phyloP scores from a whole-genome alignment of 2,888 invertebrate genomes.

The Andrena praecox region DNA sequence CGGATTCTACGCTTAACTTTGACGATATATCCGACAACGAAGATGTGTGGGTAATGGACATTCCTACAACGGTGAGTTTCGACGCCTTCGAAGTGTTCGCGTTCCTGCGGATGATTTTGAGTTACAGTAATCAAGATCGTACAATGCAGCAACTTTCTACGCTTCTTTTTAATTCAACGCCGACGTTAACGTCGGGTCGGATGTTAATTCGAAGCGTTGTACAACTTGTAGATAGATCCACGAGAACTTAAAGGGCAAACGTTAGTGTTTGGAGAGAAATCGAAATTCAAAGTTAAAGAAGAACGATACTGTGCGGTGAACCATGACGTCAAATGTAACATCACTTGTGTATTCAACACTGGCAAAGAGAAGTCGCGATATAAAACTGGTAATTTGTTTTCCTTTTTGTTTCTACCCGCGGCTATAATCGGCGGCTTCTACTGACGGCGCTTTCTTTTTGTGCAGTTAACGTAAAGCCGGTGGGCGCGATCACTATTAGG shows the following conservation, averaged over 20 bases:
- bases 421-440: background rate
- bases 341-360: slow-evolving; percentile 73
- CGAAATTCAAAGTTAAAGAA: slow-evolving; percentile 72
- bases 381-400: slow-evolving; percentile 66
- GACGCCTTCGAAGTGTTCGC: background rate
- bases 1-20: slow-evolving; percentile 64
- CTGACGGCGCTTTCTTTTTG: slow-evolving; percentile 5
- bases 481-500: slow-evolving; percentile 69
- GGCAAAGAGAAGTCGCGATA: slow-evolving; percentile 62
- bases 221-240: slow-evolving; percentile 68
- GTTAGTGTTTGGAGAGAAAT: slow-evolving; percentile 71
- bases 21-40: slow-evolving; percentile 75
- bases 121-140: too few species aligned
- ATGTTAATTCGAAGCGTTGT: background rate
- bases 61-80: slow-evolving; percentile 72
- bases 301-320: slow-evolving; percentile 69
- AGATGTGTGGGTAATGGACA: slow-evolving; percentile 77
- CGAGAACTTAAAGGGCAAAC: slow-evolving; percentile 69
- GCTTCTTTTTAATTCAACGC: background rate
- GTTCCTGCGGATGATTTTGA: too few species aligned
- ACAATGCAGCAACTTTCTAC: too few species aligned
- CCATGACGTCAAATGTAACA: slow-evolving; percentile 48
- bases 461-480: slow-evolving; percentile 74
- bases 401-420: background rate
- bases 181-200: too few species aligned